A percentile compares a stretch with the other conserved stretches of the same genome.
Evolutionary conservation across 1,140 invertebrate genomes (phyloP).

Genomic region (Oryctes rhinoceros): DNA sequence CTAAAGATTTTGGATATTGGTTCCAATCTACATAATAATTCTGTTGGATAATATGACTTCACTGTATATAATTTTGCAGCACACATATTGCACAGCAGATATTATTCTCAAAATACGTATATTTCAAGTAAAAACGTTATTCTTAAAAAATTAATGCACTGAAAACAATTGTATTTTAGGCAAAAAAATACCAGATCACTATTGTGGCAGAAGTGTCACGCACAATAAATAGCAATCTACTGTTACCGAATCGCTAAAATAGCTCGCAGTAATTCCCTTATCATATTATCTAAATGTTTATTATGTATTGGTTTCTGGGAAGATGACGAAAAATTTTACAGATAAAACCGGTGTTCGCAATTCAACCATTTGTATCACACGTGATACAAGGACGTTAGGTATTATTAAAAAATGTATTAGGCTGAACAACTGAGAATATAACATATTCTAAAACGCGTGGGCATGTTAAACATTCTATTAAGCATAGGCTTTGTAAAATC

Average conservation of each 20-base stretch:
- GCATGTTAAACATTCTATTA: not conserved
- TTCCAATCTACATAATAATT: no score
- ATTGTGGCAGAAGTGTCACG: no score
- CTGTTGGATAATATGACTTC: no score
- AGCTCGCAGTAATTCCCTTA: not conserved
- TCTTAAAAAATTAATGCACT: no score
- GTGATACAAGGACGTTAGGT: not conserved
- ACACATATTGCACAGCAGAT: no score
- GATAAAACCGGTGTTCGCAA: not conserved
- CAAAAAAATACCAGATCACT: no score
- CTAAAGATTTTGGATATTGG: no score
- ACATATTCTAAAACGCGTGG: not conserved
- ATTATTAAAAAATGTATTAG: not conserved
- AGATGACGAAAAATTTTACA: not conserved
- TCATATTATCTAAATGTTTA: not conserved
- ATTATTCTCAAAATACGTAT: no score
- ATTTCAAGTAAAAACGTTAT: no score
- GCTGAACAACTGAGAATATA: not conserved
- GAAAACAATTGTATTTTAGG: no score
- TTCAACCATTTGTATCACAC: not conserved
- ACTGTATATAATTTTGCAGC: no score
- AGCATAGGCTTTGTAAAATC: not conserved
- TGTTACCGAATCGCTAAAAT: not conserved
- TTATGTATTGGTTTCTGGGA: not conserved
- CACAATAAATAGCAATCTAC: not conserved